Conservation (phyloP, 2,888 invertebrate species). For the Macroteleia sp. region DNA sequence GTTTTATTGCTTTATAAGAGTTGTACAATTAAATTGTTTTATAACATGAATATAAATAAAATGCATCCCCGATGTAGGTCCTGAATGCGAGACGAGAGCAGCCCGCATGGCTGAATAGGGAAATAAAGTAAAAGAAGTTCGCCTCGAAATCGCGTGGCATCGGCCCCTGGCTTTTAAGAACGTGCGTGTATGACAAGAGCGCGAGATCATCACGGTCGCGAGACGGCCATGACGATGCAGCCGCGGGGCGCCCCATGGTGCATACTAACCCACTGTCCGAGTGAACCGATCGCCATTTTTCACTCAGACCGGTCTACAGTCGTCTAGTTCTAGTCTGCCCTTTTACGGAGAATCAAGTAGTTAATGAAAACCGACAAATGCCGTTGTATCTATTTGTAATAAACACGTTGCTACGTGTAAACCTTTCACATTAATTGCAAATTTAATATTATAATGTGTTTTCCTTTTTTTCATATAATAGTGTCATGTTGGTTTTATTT, state of each 20-base stretch:
- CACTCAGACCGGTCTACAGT: constrained; percentile 76
- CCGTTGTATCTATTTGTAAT: constrained; percentile 3
- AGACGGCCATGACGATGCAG: constrained; percentile 41
- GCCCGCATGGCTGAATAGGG: constrained; percentile 72
- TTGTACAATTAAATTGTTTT: too few species aligned
- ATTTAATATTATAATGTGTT: too few species aligned
- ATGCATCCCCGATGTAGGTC: too few species aligned
- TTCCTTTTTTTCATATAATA: too few species aligned
- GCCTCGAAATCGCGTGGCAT: constrained; percentile 54
- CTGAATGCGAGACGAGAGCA: constrained; percentile 26
- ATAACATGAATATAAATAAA: too few species aligned
- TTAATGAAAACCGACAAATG: constrained; percentile 19
- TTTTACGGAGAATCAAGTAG: constrained; percentile 1
- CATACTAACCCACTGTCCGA: constrained; percentile 66
- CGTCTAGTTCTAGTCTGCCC: constrained; percentile 78
- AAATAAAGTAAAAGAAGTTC: constrained; percentile 63
- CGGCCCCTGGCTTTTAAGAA: constrained; percentile 23
- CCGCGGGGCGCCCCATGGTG: constrained; percentile 25
- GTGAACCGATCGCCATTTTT: constrained; percentile 67
- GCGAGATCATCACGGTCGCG: constrained; percentile 53
- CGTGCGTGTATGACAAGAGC: constrained; percentile 47
- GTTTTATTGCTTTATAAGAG: too few species aligned
- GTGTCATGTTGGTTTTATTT: too few species aligned
- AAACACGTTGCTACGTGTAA: constrained; percentile 4
- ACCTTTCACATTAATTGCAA: neutral